phyloP scores from a whole-genome alignment of 2,797 vertebrate genomes.

The Geotrypetes seraphini region DNA sequence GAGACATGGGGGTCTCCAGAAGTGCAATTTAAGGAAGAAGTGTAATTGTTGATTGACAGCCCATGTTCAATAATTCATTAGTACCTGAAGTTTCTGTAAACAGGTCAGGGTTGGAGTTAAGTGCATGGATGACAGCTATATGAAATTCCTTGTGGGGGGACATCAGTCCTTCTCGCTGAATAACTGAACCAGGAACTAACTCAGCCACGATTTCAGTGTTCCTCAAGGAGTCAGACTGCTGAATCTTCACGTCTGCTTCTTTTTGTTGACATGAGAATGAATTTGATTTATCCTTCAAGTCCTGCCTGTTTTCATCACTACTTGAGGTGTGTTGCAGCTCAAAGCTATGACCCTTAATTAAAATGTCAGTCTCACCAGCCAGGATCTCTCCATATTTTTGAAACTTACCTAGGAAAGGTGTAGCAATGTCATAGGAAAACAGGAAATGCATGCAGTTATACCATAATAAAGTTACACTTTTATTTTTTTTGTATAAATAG shows the following conservation, averaged over 20 bases:
- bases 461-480: too few relatives aligned
- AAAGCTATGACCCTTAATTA: conserved; percentile 19
- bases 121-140: conserved; percentile 60
- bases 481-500: too few relatives aligned
- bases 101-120: conserved; percentile 49
- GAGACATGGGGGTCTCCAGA: too few relatives aligned
- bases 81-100: conserved; percentile 61
- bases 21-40: not conserved
- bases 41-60: conserved; percentile 1
- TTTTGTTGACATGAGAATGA: conserved; percentile 5
- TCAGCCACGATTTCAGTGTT: conserved; percentile 23
- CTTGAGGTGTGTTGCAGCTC: conserved; percentile 6
- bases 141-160: conserved; percentile 70
- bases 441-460: conserved; percentile 2
- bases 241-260: not conserved
- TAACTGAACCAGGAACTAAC: conserved; percentile 28
- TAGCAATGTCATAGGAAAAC: conserved; percentile 20
- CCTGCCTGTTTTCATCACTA: not conserved
- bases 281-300: conserved; percentile 14
- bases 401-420: conserved; percentile 20
- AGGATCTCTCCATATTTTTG: conserved; percentile 19
- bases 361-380: conserved; percentile 15
- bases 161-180: conserved; percentile 26
- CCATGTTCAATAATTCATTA: conserved; percentile 3
- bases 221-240: conserved; percentile 15